Base-by-base conservation (phyloP, 2,113 vertebrate genomes). In the Saccopteryx bilineata region DNA sequence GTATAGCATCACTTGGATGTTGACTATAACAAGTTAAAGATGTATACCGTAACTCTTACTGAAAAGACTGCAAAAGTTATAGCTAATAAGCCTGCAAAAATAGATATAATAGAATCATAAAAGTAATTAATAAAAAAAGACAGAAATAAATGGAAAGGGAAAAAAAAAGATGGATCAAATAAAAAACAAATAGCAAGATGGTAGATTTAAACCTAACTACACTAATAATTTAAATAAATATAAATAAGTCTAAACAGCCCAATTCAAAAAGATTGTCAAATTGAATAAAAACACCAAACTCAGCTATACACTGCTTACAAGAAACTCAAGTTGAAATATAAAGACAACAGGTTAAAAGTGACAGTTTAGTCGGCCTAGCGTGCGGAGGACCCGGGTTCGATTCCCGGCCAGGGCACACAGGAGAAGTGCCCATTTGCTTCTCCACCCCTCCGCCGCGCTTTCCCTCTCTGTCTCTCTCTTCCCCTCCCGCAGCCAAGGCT, bases 301-400 rank as follows among this genome's bases (percentile, higher is more conserved):
- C 71, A 48, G 76, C 3, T 50, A 14, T 79, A 54, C 21, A 28
- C 31, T 58, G 13, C 52, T 52, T 48, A 66, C 5, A 66, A 88
- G 46, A 90, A 78, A 87, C 23, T 50, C 28, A 91, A 91, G 39
- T 87, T 75, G 69, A 95, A 84, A 84, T 33, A 46, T 21, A 75
- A 96, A 95, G 10, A 71, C 31, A 65, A 72, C 88, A 86, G 66
- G 80, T 74, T 75, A 48, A 84, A 91, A 80, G 26, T n/a, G 23
- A 50, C 8, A 79, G 6, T 23, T 79, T 7, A n/a, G n/a, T n/a
- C n/a, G n/a, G n/a, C n/a, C n/a, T n/a, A n/a, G n/a, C n/a, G n/a
- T n/a, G n/a, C n/a, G n/a, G n/a, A n/a, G n/a, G n/a, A n/a, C n/a
- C n/a, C n/a, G n/a, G n/a, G n/a, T n/a, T n/a, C n/a, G n/a, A n/a